Conservation (phyloP, 2,797 vertebrate species). For the Sparidentex hasta region DNA sequence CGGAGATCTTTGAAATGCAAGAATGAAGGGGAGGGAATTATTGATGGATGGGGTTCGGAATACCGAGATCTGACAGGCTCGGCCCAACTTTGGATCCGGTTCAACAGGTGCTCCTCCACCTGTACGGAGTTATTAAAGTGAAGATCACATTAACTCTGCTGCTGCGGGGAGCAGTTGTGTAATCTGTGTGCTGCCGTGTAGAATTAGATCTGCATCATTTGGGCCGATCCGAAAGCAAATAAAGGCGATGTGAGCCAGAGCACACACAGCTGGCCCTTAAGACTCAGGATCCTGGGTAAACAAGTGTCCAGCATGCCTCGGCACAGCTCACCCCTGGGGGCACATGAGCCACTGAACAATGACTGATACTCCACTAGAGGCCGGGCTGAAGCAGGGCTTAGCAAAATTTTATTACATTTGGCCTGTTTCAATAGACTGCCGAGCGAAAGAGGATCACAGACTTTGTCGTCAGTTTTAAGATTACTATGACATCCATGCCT, state of each 20-base stretch:
- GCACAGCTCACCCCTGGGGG: constrained; percentile 74
- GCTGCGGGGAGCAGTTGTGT: constrained; percentile 67
- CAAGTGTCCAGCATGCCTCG: constrained; percentile 81
- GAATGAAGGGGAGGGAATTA: constrained; percentile 66
- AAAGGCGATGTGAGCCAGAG: constrained; percentile 79
- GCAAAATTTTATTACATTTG: constrained; percentile 83
- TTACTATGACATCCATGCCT: constrained; percentile 70
- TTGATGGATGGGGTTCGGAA: constrained; percentile 47
- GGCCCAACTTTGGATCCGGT: constrained; percentile 62
- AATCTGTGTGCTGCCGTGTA: constrained; percentile 72
- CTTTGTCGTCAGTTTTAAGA: constrained; percentile 76
- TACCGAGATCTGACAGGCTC: constrained; percentile 33
- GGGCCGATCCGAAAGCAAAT: constrained; percentile 87
- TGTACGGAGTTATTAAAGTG: constrained; percentile 47
- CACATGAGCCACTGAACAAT: constrained; percentile 82
- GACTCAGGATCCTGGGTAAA: constrained; percentile 86
- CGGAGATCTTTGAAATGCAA: constrained; percentile 70
- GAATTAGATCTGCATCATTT: constrained; percentile 86
- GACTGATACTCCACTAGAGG: constrained; percentile 74
- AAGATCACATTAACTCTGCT: constrained; percentile 52
- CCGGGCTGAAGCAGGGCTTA: constrained; percentile 76
- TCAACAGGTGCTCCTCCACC: constrained; percentile 68
- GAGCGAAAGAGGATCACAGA: constrained; percentile 72
- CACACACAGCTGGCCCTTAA: constrained; percentile 88
- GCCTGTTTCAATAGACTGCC: constrained; percentile 74